phyloP scores from a whole-genome alignment of 1,140 invertebrate species.

The Lepidotrigona ventralis region DNA sequence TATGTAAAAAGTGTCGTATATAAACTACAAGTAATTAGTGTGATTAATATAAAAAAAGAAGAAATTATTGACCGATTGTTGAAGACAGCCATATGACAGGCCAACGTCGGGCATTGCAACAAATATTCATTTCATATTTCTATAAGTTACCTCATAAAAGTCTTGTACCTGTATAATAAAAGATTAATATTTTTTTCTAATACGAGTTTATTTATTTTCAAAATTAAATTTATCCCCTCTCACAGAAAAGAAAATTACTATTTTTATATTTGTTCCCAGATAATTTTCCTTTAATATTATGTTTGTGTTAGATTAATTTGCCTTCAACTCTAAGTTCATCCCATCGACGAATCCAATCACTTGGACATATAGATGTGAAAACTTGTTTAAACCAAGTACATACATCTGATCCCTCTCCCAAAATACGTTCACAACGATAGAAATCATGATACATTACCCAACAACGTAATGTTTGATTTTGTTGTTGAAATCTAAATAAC shows the following conservation, averaged over 20 bases:
- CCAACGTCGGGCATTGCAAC: conserved; percentile 46
- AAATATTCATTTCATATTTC: conserved; percentile 58
- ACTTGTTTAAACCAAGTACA: conserved; percentile 74
- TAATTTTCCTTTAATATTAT: conserved; percentile 58
- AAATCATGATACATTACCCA: conserved; percentile 76
- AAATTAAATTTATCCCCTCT: background rate
- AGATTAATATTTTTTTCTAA: conserved; percentile 65
- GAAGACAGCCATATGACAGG: conserved; percentile 48
- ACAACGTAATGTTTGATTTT: conserved; percentile 74
- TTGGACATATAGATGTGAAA: conserved; percentile 69
- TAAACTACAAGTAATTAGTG: conserved; percentile 58
- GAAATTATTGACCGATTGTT: conserved; percentile 50
- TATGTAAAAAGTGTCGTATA: conserved; percentile 62
- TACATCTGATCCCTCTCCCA: conserved; percentile 67
- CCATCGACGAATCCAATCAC: conserved; percentile 68
- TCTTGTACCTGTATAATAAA: conserved; percentile 74
- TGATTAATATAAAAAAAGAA: conserved; percentile 55
- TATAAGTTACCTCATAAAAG: conserved; percentile 68
- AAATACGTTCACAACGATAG: conserved; percentile 71
- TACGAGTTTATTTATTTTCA: conserved; percentile 25
- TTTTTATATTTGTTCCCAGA: conserved; percentile 65
- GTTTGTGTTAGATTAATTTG: conserved; percentile 64
- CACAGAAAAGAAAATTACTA: conserved; percentile 11
- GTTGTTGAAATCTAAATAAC: conserved; percentile 73
- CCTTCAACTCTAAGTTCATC: conserved; percentile 63